Base-by-base conservation (phyloP, 2,113 vertebrate species). In the Pipra filicauda region DNA sequence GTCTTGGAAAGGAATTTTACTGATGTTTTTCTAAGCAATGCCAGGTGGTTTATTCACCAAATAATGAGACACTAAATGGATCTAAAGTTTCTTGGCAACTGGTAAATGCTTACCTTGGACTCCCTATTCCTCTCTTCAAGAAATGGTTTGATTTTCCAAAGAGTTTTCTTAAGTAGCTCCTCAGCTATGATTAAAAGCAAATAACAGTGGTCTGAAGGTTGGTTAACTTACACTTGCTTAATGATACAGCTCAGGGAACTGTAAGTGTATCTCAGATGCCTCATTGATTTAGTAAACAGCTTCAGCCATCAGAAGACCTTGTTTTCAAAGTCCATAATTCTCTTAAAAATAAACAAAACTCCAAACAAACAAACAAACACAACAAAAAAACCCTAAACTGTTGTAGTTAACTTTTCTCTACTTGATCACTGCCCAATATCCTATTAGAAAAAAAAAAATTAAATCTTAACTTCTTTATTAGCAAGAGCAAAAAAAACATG, bases 31-130 rank as follows among this genome's bases (percentile, higher is more conserved):
- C 87, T 93, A 85, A 67, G 77, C 28, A 93, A 84, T 74, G 80
- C 86, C 87, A 81, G 91, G 61, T 87, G 75, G 41, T 67, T 85
- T 90, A 71, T 85, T 84, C 90, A 66, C 85, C 91, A 89, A 93
- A 96, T 97, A 95, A 94, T 72, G 76, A 96, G 88, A 95, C 65
- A 78, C 59, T 95, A 94, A 96, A 92, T 88, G 69, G 69, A 90
- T 92, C 90, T 94, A 86, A 96, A 95, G 79, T 75, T 77, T 78
- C 89, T 59, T 69, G 54, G 75, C 27, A 75, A 76, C 31, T 54
- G 59, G 67, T 80, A 72, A 94, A 88, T 59, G 51, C 94, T 86
- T 69, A 84, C 93, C 93, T 96, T 93, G 72, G 91, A 95, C 43
- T 37, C 27, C n/a, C 30, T 54, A 33, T 21, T 75, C 54, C 59